Conservation (phyloP, 2,113 vertebrate species). For the Psittacara wagleri region DNA sequence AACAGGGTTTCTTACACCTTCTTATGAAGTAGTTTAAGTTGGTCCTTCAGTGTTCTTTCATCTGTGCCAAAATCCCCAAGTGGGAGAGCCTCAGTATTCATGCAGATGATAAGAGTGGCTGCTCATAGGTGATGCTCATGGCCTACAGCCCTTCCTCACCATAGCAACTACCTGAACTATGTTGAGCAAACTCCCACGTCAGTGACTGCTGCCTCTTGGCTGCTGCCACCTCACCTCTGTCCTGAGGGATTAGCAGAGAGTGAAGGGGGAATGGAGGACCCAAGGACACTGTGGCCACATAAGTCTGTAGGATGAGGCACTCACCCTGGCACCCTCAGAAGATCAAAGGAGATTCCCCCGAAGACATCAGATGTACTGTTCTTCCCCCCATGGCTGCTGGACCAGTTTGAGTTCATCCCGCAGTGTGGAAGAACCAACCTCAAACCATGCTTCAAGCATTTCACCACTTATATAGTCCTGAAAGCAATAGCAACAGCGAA, state of each 20-base stretch:
- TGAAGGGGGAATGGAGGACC: not conserved
- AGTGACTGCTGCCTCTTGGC: not conserved
- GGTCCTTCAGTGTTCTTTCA: not conserved
- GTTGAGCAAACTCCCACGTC: not conserved
- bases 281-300: not conserved
- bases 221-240: not conserved
- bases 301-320: not conserved
- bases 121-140: not conserved
- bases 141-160: not conserved
- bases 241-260: not conserved
- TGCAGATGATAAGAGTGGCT: not conserved
- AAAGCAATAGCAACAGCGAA: not conserved
- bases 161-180: not conserved
- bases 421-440: not conserved
- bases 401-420: not conserved
- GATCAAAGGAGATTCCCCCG: not conserved
- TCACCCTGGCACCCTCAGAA: not conserved
- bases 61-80: not conserved
- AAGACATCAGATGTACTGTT: not conserved
- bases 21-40: not conserved
- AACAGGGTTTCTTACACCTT: not conserved
- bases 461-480: not conserved
- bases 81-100: not conserved
- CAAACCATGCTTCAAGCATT: not conserved
- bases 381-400: not conserved